Conservation (phyloP, 1,140 invertebrate genomes). For the Aplysia californica region DNA sequence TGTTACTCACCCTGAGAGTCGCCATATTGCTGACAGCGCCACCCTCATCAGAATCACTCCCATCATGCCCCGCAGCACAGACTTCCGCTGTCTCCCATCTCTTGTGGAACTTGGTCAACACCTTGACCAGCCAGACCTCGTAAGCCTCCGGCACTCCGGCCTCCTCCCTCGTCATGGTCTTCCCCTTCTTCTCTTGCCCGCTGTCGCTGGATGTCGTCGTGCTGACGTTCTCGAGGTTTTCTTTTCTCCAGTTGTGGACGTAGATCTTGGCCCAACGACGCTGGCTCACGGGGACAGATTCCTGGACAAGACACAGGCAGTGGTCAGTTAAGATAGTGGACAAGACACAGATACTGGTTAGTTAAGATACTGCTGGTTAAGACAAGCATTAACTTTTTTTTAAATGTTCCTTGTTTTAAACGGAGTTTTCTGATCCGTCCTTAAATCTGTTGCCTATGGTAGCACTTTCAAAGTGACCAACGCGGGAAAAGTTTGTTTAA, state of each 20-base stretch:
- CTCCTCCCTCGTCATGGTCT: not conserved
- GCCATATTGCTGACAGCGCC: not conserved
- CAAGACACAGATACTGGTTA: no score
- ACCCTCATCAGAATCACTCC: not conserved
- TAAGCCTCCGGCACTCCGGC: constrained; percentile 9
- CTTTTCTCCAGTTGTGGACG: not conserved
- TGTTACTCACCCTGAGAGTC: no score
- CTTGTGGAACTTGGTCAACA: constrained; percentile 2
- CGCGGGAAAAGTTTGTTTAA: no score
- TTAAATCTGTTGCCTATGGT: no score
- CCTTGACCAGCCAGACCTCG: not conserved
- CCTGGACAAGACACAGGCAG: not conserved
- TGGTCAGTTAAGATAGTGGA: no score
- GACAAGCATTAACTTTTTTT: no score
- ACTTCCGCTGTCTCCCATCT: not conserved
- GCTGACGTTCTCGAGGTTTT: constrained; percentile 11
- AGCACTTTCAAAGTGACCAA: no score
- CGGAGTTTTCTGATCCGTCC: no score
- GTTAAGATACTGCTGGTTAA: no score
- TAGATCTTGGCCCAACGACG: no score
- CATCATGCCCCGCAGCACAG: not conserved
- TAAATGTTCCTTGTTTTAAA: no score
- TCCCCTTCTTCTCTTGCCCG: not conserved
- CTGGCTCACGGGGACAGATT: constrained; percentile 10
- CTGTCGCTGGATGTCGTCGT: constrained; percentile 19